Conservation (phyloP, 2,113 vertebrate genomes). For the Cavia aperea region DNA sequence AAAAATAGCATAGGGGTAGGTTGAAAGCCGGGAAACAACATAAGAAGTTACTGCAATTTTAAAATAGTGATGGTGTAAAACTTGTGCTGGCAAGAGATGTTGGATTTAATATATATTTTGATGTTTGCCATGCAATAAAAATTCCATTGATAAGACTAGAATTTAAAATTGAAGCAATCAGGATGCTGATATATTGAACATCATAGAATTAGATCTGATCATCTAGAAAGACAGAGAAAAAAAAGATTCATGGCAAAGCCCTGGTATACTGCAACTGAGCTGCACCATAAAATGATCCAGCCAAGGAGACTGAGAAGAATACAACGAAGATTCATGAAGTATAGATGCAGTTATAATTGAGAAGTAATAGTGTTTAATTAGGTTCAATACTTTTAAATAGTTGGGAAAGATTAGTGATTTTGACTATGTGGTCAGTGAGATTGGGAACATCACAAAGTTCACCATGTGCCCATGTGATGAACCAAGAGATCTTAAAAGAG, state of each 20-base stretch:
- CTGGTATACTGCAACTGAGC: background rate
- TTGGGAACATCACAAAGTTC: background rate
- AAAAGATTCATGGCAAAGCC: background rate
- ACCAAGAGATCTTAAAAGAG: background rate
- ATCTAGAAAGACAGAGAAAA: background rate
- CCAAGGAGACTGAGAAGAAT: background rate
- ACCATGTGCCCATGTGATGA: background rate
- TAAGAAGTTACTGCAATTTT: background rate
- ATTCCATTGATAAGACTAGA: background rate
- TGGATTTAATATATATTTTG: background rate
- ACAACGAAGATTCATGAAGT: background rate
- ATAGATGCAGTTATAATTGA: background rate
- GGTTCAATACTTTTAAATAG: background rate
- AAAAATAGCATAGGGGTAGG: background rate
- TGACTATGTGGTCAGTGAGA: background rate
- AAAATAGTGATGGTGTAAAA: background rate
- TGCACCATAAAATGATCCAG: background rate
- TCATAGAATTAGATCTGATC: background rate
- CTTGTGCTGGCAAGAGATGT: background rate
- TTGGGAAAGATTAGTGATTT: background rate
- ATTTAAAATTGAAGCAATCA: background rate
- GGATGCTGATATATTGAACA: background rate
- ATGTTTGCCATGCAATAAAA: background rate
- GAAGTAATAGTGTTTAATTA: background rate
- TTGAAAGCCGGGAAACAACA: background rate